Evolutionary conservation across 2,888 invertebrate genomes (phyloP).

Genomic region (Eucriotettix oculatus): DNA sequence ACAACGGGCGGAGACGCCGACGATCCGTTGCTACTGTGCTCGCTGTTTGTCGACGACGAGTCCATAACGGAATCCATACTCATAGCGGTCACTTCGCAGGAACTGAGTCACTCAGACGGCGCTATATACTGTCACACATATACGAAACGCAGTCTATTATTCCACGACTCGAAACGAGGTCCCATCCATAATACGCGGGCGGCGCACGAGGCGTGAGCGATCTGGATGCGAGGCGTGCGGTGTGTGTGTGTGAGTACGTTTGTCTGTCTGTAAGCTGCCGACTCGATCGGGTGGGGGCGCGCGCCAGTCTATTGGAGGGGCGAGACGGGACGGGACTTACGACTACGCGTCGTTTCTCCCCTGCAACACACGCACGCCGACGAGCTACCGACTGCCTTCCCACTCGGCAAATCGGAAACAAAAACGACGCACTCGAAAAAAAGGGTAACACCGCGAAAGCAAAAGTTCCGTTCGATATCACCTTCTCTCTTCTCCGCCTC

Average conservation of each 20-base stretch:
- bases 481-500: not conserved
- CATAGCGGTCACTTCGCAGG: conserved; percentile 5
- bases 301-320: not conserved
- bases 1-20: conserved; percentile 27
- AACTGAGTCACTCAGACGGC: conserved; percentile 8
- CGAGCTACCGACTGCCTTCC: not conserved
- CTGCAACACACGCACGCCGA: not conserved
- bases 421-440: not conserved
- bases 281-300: not conserved
- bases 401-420: not conserved
- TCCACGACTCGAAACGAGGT: not conserved
- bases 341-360: not conserved
- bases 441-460: not conserved
- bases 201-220: not conserved
- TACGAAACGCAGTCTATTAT: not conserved
- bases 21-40: conserved; percentile 38
- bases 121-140: not conserved
- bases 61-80: conserved; percentile 40
- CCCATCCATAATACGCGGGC: not conserved
- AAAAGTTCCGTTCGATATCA: not conserved
- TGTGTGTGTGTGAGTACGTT: not conserved
- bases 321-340: not conserved
- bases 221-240: not conserved
- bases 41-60: conserved; percentile 34
- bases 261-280: not conserved